These are phyloP conservation scores for Ophion slaviceki DNA, from an alignment of 2,888 invertebrate species.

Conservation along the genomic window DNA sequence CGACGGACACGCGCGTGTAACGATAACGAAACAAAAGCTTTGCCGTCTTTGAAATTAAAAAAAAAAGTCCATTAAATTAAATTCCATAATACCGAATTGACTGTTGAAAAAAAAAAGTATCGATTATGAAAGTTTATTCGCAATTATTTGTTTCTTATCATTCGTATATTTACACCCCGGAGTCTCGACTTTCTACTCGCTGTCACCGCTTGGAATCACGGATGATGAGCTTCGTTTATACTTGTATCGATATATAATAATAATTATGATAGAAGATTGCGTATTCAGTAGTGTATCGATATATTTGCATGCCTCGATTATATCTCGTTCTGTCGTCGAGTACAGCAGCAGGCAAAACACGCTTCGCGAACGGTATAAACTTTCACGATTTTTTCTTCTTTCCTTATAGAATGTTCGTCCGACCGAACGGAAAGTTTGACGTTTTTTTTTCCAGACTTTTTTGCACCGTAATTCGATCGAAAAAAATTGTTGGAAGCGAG, in stretches of 20 bases:
- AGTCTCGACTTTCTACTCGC: constrained; percentile 63
- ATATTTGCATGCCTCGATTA: constrained; percentile 63
- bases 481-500: not conserved
- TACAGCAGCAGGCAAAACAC: constrained; percentile 17
- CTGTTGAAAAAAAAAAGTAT: not conserved
- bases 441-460: not conserved
- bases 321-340: constrained; percentile 65
- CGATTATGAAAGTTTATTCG: not conserved
- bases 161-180: constrained; percentile 27
- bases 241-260: constrained; percentile 55
- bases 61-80: constrained; percentile 36
- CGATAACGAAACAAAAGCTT: not conserved
- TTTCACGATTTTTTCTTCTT: not conserved
- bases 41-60: not conserved
- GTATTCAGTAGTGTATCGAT: constrained; percentile 69
- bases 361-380: not conserved
- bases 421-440: not conserved
- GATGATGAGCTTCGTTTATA: constrained; percentile 65
- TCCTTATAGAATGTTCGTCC: not conserved
- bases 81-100: not conserved
- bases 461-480: not conserved
- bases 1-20: not conserved
- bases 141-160: not conserved
- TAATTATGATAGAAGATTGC: constrained; percentile 65
- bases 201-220: constrained; percentile 69